Conservation (phyloP, 2,113 vertebrate genomes). For the Bungarus multicinctus region DNA sequence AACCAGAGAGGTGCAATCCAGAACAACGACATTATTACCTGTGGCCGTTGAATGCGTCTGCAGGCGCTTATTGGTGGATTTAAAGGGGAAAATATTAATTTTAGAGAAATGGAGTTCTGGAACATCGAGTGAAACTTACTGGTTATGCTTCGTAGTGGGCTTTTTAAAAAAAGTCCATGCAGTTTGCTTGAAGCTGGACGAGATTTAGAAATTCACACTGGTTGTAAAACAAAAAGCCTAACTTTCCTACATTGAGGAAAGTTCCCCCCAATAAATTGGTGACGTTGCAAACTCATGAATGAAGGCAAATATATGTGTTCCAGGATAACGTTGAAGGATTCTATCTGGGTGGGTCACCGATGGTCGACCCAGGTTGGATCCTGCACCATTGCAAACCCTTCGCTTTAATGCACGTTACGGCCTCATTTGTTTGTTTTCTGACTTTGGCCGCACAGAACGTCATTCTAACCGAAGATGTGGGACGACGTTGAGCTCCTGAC, state of each 20-base stretch:
- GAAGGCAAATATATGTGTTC: background rate
- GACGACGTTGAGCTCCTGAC: constrained; percentile 82
- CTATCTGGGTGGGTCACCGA: background rate
- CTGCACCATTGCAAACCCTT: background rate
- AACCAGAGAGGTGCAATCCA: no score
- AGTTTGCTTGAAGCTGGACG: background rate
- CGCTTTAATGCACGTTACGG: accelerated
- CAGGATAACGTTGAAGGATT: background rate
- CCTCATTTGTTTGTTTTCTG: background rate
- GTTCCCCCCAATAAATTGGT: background rate
- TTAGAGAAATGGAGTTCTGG: background rate
- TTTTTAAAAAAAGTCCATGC: background rate
- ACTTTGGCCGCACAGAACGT: background rate
- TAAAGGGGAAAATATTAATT: background rate
- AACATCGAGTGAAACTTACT: background rate
- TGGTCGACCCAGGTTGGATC: background rate
- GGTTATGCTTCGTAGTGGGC: background rate
- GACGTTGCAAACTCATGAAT: background rate
- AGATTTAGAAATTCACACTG: background rate
- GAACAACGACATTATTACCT: background rate
- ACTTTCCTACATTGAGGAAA: background rate
- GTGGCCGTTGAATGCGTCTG: background rate
- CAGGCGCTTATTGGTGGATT: background rate
- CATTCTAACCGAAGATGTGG: constrained; percentile 76
- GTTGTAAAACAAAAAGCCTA: background rate